These are phyloP conservation scores for Neodiprion fabricii DNA, from an alignment of 1,140 invertebrate genomes.

Conservation along the genomic window DNA sequence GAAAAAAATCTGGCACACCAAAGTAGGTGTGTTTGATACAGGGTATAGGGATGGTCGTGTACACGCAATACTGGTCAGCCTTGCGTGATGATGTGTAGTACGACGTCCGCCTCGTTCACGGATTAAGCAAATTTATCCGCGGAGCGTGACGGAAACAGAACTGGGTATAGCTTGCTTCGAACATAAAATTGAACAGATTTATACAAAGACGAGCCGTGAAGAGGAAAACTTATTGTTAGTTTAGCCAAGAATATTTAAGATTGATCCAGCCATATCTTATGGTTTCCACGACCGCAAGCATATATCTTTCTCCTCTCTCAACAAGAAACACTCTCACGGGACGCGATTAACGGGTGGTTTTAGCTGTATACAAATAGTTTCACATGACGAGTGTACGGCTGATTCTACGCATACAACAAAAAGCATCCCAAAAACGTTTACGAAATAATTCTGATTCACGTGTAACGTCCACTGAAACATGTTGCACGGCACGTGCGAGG, in stretches of 20 bases:
- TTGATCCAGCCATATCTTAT: constrained; percentile 19
- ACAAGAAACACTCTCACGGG: constrained; percentile 22
- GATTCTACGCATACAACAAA: no score
- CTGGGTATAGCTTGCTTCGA: neutral
- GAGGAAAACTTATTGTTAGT: constrained; percentile 25
- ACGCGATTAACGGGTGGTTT: neutral
- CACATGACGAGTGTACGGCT: no score
- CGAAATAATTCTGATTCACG: neutral
- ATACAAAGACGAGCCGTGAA: constrained; percentile 20
- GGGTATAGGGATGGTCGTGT: no score
- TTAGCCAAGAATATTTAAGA: neutral
- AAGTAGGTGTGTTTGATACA: no score
- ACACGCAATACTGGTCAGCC: neutral
- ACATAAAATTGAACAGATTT: no score
- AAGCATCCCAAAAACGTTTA: neutral
- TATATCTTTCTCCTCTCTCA: no score
- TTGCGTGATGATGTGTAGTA: neutral
- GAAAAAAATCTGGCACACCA: no score
- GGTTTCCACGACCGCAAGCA: constrained; percentile 13
- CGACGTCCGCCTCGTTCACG: neutral
- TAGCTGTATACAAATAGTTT: no score
- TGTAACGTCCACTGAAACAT: neutral
- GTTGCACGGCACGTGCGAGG: no score
- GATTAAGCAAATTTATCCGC: neutral
- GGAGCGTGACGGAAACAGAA: neutral